Evolutionary conservation across 1,140 invertebrate species (phyloP), one percentile per base, ranked within the genome.

Genomic region (Theocolax elegans): DNA sequence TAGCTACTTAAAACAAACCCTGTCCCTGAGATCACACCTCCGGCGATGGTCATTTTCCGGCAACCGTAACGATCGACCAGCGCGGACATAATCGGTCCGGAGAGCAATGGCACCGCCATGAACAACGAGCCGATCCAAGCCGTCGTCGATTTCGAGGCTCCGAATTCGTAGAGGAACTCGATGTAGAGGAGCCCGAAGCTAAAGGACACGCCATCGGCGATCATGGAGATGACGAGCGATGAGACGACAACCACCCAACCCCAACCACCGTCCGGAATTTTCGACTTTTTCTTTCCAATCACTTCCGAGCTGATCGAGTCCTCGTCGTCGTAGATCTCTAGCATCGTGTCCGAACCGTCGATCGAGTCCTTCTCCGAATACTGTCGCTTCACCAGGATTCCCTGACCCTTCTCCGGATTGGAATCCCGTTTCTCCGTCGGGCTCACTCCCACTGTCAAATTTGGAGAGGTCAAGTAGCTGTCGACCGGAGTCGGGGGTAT

Each of bases 121-220:
- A 97, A 95, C 23, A 97, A 87, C 38, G 93, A 93, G 1, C 94
- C 94, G 42, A 97, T 94, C 92, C 94, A 95, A 0, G 95, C 93
- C 0, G 95, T 97, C 78, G 94, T 94, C n/a, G 92, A 90, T 74
- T 94, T 94, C 29, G 90, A 91, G 42, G 92, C 92, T 9, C 89
- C 86, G 80, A 97, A 98, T 76, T 96, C 91, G 6, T 91, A 87
- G n/a, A 95, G 84, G 77, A 98, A 93, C 77, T 97, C 92, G 0
- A 93, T 91, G 76, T 94, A 95, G 15, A 98, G 89, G 0, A 97
- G 84, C 0, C 96, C 96, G 81, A 97, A 97, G 0, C 95, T 96
- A 79, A 97, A 97, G 31, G 94, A 95, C 10, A 98, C 91, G 0
- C 96, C 97, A 82, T 98, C 97, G n/a, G 95, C 94, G n/a, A 98